A percentile compares a stretch with the other conserved stretches of the same genome.
Evolutionary conservation across 2,113 vertebrate genomes (phyloP).

Genomic region (Varanus salvator): DNA sequence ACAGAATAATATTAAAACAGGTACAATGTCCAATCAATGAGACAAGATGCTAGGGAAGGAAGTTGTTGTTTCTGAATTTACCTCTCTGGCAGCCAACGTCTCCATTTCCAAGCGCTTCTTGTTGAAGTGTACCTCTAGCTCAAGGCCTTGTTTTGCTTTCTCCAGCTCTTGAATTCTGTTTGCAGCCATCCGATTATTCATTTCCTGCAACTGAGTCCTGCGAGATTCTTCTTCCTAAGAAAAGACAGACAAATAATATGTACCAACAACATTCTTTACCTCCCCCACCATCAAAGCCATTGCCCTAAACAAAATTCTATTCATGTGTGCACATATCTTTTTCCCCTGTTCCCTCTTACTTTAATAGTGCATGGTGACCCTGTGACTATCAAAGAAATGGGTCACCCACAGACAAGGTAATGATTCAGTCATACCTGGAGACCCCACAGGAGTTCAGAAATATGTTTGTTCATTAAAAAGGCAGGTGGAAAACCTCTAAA

Average conservation of each 20-base stretch:
- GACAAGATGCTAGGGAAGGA: not conserved
- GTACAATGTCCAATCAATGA: not conserved
- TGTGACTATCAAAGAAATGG: not conserved
- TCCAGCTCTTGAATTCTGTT: conserved; percentile 87
- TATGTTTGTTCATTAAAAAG: no score
- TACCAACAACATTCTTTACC: no score
- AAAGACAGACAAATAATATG: not conserved
- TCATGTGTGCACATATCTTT: not conserved
- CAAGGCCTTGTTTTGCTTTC: conserved; percentile 83
- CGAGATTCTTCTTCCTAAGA: conserved; percentile 85
- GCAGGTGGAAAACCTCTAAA: not conserved
- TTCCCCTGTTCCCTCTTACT: not conserved
- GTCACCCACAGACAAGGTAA: not conserved
- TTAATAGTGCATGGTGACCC: not conserved
- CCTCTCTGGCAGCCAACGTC: conserved; percentile 86
- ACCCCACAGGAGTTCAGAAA: not conserved
- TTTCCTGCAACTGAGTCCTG: conserved; percentile 84
- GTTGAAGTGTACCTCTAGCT: conserved; percentile 84
- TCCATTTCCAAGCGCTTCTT: conserved; percentile 90
- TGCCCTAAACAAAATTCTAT: not conserved
- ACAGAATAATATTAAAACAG: not conserved
- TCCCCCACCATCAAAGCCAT: not conserved
- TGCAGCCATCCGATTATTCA: conserved; percentile 80
- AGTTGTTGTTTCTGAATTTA: conserved; percentile 41
- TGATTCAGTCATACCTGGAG: not conserved